A percentile compares a stretch with the other conserved stretches of the same genome.
Conservation (phyloP, 2,888 invertebrate genomes). For the Orchestes rusci region DNA sequence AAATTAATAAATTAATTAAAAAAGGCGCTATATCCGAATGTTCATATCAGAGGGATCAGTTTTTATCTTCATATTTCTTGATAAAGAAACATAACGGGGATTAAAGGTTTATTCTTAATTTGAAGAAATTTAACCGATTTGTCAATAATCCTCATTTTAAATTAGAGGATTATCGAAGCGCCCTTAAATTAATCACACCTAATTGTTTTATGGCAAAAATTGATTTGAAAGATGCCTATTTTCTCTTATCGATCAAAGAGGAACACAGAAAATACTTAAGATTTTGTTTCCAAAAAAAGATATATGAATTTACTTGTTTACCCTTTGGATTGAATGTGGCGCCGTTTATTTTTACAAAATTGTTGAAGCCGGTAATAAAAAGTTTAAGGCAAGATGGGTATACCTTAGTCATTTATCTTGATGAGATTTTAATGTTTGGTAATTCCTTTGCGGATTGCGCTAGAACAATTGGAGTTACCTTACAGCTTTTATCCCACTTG, state of each 20-base stretch:
- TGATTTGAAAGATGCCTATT: constrained; percentile 4
- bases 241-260: background rate
- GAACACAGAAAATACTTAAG: constrained; percentile 1
- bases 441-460: background rate
- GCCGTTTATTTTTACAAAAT: constrained; percentile 4
- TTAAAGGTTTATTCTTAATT: background rate
- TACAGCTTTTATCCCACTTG: background rate
- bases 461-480: background rate
- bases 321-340: constrained; percentile 1
- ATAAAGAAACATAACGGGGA: no score
- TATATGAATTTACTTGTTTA: constrained; percentile 2
- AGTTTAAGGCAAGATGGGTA: background rate
- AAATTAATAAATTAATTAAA: no score
- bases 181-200: background rate
- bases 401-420: constrained; percentile 2
- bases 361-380: constrained; percentile 3
- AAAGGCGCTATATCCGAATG: no score
- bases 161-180: constrained; percentile 3
- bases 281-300: background rate
- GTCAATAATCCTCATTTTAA: constrained; percentile 1
- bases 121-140: constrained; percentile 6
- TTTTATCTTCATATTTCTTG: constrained; percentile 1
- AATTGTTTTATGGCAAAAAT: constrained; percentile 3
- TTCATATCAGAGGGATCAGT: no score
- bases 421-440: constrained; percentile 1